Evolutionary conservation across 2,888 invertebrate genomes (phyloP).

Genomic region (Rhingia campestris): DNA sequence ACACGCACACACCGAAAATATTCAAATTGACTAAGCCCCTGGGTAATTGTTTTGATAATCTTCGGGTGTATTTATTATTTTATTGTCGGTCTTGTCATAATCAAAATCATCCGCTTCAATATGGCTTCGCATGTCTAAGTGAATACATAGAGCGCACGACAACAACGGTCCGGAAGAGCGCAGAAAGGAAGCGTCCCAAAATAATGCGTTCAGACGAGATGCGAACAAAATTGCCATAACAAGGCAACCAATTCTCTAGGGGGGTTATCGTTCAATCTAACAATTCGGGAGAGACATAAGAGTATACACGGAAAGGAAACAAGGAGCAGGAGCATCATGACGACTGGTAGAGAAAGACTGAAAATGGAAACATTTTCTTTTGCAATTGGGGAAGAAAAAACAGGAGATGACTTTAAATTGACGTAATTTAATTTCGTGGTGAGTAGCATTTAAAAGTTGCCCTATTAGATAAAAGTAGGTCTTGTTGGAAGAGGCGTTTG

Average conservation of each 20-base stretch:
- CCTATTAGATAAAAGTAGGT: too few species aligned
- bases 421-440: too few species aligned
- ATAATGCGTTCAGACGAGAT: slow-evolving; percentile 30
- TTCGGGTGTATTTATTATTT: slow-evolving; percentile 50
- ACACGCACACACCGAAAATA: slow-evolving; percentile 14
- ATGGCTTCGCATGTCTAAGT: slow-evolving; percentile 27
- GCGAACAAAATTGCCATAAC: slow-evolving; percentile 18
- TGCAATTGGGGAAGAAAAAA: too few species aligned
- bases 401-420: too few species aligned
- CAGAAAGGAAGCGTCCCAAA: slow-evolving; percentile 26
- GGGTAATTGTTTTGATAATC: slow-evolving; percentile 64
- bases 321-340: too few species aligned
- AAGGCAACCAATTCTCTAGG: slow-evolving; percentile 38
- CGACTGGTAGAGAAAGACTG: too few species aligned
- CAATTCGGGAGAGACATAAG: neutral
- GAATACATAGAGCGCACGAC: neutral
- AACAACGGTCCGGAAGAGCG: neutral
- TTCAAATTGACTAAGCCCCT: slow-evolving; percentile 12
- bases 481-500: too few species aligned
- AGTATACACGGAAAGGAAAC: too few species aligned
- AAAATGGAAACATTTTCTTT: too few species aligned
- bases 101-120: slow-evolving; percentile 40
- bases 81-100: slow-evolving; percentile 54
- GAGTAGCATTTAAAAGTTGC: too few species aligned
- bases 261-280: slow-evolving; percentile 40